Percentiles rank a stretch among this genome's conserved stretches.
These are phyloP conservation scores for Hoplodrina ambigua DNA, from an alignment of 2,888 invertebrate genomes.

Conservation along the genomic window DNA sequence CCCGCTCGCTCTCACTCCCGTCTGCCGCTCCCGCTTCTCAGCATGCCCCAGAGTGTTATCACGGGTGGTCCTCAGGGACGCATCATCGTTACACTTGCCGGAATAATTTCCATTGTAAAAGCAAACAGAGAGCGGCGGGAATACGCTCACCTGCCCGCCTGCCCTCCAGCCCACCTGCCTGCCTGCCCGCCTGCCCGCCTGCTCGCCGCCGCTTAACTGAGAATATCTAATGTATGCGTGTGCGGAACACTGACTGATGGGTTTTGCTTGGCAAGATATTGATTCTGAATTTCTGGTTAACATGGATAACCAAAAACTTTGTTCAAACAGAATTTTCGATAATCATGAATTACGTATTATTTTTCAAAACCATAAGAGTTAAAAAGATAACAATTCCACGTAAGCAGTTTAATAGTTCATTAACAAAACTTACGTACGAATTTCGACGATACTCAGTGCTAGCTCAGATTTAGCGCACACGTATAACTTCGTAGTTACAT, in stretches of 20 bases:
- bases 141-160: constrained; percentile 35
- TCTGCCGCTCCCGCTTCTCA: constrained; percentile 21
- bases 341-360: too few relatives aligned
- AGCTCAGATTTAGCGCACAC: background rate
- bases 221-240: constrained; percentile 42
- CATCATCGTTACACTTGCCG: constrained; percentile 73
- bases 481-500: background rate
- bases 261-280: constrained; percentile 6
- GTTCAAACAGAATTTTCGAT: too few relatives aligned
- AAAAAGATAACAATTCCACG: background rate
- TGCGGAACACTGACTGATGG: constrained; percentile 38
- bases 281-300: background rate
- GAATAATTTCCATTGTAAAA: constrained; percentile 75
- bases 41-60: background rate
- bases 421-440: background rate
- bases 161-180: background rate
- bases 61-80: constrained; percentile 65
- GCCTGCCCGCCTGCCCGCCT: background rate
- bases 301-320: too few relatives aligned
- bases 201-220: constrained; percentile 14
- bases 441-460: background rate
- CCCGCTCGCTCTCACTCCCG: background rate
- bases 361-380: too few relatives aligned
- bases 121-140: constrained; percentile 63
- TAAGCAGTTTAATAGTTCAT: background rate